Base-by-base conservation (phyloP, 2,113 vertebrate genomes). In the Protomyctophum bolini region DNA sequence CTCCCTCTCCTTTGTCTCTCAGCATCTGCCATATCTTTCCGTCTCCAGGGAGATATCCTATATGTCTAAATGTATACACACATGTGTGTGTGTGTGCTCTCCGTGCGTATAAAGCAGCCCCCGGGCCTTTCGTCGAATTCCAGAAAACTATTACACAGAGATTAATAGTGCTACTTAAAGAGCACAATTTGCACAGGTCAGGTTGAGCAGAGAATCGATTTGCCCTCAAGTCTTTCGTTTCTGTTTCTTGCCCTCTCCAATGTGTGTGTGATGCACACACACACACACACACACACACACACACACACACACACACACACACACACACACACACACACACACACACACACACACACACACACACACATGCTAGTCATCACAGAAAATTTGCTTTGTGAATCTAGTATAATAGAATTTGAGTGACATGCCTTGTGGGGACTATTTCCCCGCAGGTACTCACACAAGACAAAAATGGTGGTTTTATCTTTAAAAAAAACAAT, bases 91-190 rank as follows among this genome's bases (percentile, higher is more conserved):
- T 0, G 0, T n/a, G 14, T 21, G 21, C 8, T 68, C 10, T n/a
- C 33, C 56, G 4, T 75, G 33, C 59, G 4, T 75, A 47, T 75
- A 47, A 76, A 66, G 65, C 71, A 62, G 66, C 71, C 49, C 46
- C n/a, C n/a, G n/a, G 0, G 29, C 57, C 58, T 70, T 81, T 79
- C 67, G 61, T 73, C 57, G 7, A 70, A 2, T 8, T 5, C n/a
- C 56, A 70, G 21, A 21, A 21, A 74, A 71, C 50, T 28, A n/a
- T n/a, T n/a, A 72, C 58, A 55, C 28, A 51, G 15, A 64, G 45
- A 66, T 52, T 64, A 64, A 68, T 70, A 28, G 2, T 4, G 6
- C 14, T 2, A n/a, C 70, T 66, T 0, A 0, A 0, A 54, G 12
- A 54, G 12, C 10, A 10, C 61, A 41, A 41, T 4, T 4, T 41